Percentiles rank a stretch among this genome's conserved stretches.
phyloP scores from a whole-genome alignment of 2,797 vertebrate genomes.

The Diglossa cyanea region DNA sequence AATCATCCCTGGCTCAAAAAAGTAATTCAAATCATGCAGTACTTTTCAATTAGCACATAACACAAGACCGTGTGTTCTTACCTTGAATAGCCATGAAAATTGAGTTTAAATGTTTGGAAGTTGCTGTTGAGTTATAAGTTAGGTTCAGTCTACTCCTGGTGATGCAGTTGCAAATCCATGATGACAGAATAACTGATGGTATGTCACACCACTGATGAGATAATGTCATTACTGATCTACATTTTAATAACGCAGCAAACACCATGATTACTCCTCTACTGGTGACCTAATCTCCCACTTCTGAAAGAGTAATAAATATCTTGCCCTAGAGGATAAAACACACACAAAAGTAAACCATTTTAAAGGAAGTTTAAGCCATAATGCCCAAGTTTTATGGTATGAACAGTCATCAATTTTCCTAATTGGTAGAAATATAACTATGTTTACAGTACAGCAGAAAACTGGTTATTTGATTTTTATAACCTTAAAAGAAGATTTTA shows the following conservation, averaged over 20 bases:
- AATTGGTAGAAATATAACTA: background rate
- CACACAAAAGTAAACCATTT: background rate
- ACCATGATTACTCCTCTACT: background rate
- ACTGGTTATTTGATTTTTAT: background rate
- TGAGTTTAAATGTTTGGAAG: background rate
- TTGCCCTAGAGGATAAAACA: background rate
- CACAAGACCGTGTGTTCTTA: background rate
- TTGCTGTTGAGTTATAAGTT: background rate
- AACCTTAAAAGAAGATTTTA: background rate
- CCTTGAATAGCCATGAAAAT: background rate
- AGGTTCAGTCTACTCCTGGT: background rate
- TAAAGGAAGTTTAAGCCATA: background rate
- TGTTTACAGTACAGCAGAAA: background rate
- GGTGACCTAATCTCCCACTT: background rate
- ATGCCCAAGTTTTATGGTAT: background rate
- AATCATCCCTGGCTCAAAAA: background rate
- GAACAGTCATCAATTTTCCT: background rate
- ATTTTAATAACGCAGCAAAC: background rate
- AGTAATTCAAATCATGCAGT: background rate
- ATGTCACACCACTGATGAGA: background rate
- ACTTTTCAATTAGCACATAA: background rate
- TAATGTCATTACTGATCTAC: background rate
- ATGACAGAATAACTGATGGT: background rate
- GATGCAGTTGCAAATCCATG: background rate
- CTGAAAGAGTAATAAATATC: background rate